Evolutionary conservation across 2,888 invertebrate species (phyloP).

Genomic region (Eupithecia vulgata): DNA sequence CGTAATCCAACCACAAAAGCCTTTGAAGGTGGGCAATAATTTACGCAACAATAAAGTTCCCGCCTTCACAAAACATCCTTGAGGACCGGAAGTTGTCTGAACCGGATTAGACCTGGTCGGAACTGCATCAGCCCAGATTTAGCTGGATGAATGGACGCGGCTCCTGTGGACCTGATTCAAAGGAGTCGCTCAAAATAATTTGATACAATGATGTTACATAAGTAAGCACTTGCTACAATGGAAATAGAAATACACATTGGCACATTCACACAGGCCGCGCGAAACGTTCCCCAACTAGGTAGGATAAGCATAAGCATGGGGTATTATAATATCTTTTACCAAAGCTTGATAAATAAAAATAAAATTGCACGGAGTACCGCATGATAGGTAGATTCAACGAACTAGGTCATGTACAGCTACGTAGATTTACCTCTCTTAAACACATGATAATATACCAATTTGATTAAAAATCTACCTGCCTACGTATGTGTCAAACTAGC

Average conservation of each 20-base stretch:
- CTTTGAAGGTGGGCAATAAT: conserved; percentile 19
- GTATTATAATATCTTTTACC: background rate
- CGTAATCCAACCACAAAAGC: conserved; percentile 16
- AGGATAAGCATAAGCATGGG: background rate
- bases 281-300: background rate
- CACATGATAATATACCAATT: too few species aligned
- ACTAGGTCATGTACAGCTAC: too few species aligned
- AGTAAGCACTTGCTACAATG: background rate
- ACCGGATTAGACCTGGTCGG: conserved; percentile 34
- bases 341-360: too few species aligned
- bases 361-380: too few species aligned
- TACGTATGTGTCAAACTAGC: too few species aligned
- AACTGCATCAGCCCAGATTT: conserved; percentile 53
- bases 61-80: conserved; percentile 25
- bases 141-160: conserved; percentile 25
- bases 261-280: background rate
- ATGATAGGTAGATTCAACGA: too few species aligned
- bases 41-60: conserved; percentile 29
- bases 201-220: background rate
- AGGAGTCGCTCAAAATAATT: background rate
- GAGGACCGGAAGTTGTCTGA: conserved; percentile 28
- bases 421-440: too few species aligned
- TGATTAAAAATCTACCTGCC: too few species aligned
- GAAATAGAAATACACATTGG: background rate
- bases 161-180: background rate